Evolutionary conservation across 2,797 vertebrate genomes (phyloP), one percentile per base, ranked within the genome.

Genomic region (Coregonus suidteri): DNA sequence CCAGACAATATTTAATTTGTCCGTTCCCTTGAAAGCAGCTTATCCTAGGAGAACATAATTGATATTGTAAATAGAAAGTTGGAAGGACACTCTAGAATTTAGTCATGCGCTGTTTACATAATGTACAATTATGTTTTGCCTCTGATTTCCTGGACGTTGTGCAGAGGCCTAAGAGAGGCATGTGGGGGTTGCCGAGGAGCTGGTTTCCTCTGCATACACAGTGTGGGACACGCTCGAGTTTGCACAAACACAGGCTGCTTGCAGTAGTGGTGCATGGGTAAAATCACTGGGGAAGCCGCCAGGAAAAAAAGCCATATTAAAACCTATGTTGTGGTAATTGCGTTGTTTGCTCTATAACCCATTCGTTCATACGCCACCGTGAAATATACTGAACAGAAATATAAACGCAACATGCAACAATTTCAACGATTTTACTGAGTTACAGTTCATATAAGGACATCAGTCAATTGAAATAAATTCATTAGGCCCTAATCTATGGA

Each of bases 111-210:
- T 94, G 93, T 95, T 95, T 95, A 94, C 92, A 92, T 87, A 92
- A 91, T 83, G 89, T 89, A 88, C 86, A 90, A 88, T 93, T 93
- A 82, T 92, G 91, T 93, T 94, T 93, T 92, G 88, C 87, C 87
- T 90, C 81, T 77, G 81, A 92, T 92, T 94, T 94, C 93, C 93
- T 92, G 93, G 93, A 94, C n/a, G 72, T 92, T 93, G 84, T 47
- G 71, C 94, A 94, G 92, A 90, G 87, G 88, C 90, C 90, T 79
- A 84, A 86, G 80, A 91, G 84, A 87, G 89, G 90, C 88, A 90
- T 76, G 87, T 84, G 86, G 87, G 85, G 90, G 90, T 90, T 85
- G 83, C 72, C 71, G 62, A 84, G 83, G 84, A 88, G 76, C 88
- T 75, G 77, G 77, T 76, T 75, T 81, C 77, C 85, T 66, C 83